A percentile compares a stretch with the other conserved stretches of the same genome.
Conservation (phyloP, 2,888 invertebrate genomes). For the Polydrusus cervinus region DNA sequence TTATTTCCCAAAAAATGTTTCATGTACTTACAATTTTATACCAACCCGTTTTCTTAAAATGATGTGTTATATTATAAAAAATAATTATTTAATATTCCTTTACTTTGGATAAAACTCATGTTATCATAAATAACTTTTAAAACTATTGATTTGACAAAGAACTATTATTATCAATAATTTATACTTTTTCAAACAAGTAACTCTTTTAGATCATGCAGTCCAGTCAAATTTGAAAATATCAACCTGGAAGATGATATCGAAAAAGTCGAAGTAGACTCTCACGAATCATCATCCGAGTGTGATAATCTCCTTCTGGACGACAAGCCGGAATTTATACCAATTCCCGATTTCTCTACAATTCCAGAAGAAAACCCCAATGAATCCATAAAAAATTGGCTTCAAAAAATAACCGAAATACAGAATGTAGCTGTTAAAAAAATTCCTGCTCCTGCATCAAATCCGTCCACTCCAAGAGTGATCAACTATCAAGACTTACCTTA, state of each 20-base stretch:
- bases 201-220: conserved; percentile 19
- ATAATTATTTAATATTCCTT: no score
- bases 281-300: conserved; percentile 63
- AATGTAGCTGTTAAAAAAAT: conserved; percentile 73
- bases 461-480: conserved; percentile 71
- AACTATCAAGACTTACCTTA: conserved; percentile 90
- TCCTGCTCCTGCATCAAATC: conserved; percentile 8
- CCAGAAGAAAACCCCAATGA: conserved; percentile 75
- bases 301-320: conserved; percentile 25
- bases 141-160: no score
- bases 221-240: conserved; percentile 61
- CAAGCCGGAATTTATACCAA: conserved; percentile 45
- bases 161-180: no score
- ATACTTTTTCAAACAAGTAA: no score
- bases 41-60: no score
- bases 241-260: conserved; percentile 68
- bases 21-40: no score
- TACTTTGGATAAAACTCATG: no score
- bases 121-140: no score
- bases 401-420: conserved; percentile 83
- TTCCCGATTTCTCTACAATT: conserved; percentile 61
- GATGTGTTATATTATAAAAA: no score
- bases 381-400: conserved; percentile 83
- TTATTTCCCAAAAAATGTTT: no score
- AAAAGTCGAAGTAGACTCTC: conserved; percentile 67